Evolutionary conservation across 2,113 vertebrate species (phyloP).

Genomic region (Lipophrys pholis): DNA sequence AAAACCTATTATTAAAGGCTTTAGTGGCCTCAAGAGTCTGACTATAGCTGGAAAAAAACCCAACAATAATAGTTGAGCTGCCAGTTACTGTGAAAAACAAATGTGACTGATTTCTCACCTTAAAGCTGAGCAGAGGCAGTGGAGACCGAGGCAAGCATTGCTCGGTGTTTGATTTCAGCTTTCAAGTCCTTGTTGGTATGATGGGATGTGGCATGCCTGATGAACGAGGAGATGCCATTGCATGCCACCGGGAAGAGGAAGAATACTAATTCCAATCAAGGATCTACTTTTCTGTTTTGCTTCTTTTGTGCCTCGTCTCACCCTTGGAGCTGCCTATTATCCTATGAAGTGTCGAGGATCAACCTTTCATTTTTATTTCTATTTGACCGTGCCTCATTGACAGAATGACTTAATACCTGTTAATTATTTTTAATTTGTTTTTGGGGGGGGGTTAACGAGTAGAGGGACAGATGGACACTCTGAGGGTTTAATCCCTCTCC

Average conservation of each 20-base stretch:
- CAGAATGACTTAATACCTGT: not conserved
- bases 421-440: not conserved
- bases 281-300: conserved; percentile 22
- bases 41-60: not conserved
- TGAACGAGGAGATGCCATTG: conserved; percentile 38
- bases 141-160: not conserved
- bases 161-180: conserved; percentile 33
- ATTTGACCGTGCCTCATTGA: not conserved
- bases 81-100: not conserved
- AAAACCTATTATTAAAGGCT: too few relatives aligned
- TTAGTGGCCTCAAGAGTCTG: too few relatives aligned
- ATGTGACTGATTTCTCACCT: conserved; percentile 36
- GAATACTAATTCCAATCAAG: conserved; percentile 35
- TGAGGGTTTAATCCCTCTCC: conserved; percentile 8
- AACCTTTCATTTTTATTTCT: conserved; percentile 14
- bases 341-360: conserved; percentile 38
- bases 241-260: conserved; percentile 37
- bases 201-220: conserved; percentile 40
- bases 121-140: conserved; percentile 16
- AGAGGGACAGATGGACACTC: not conserved
- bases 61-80: not conserved
- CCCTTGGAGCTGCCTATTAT: conserved; percentile 25
- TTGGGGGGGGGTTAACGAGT: not conserved
- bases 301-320: conserved; percentile 13
- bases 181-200: conserved; percentile 36